Evolutionary conservation across 2,888 invertebrate genomes (phyloP).

Genomic region (Polymixis flavicincta): DNA sequence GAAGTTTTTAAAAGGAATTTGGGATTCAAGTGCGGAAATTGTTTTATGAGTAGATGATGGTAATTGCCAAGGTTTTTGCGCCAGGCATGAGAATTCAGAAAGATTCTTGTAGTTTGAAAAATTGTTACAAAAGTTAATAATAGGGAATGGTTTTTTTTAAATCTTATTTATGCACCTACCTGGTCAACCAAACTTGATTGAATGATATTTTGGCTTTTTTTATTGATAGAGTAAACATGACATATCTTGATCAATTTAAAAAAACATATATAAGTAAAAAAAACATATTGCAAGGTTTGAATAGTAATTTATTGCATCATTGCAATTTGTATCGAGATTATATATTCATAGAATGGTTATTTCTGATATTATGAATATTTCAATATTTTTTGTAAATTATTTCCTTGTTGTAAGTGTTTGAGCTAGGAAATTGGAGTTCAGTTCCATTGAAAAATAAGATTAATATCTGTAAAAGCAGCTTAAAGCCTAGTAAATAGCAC

Average conservation of each 20-base stretch:
- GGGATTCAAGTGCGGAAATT: conserved; percentile 29
- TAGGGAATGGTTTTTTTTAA: background rate
- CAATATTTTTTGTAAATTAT: background rate
- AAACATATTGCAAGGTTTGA: background rate
- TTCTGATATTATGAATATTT: background rate
- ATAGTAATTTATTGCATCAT: conserved; percentile 20
- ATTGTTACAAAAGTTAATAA: background rate
- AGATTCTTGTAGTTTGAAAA: background rate
- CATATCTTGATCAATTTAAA: background rate
- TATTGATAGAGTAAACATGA: background rate
- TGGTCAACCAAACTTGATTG: background rate
- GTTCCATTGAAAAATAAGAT: background rate
- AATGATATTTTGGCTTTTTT: background rate
- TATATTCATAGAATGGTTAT: background rate
- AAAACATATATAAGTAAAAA: background rate
- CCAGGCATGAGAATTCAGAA: background rate
- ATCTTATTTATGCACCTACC: background rate
- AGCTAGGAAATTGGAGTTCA: background rate
- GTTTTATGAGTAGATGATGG: background rate
- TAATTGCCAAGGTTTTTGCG: conserved; percentile 2
- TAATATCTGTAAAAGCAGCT: no score
- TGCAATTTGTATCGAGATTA: conserved; percentile 6
- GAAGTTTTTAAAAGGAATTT: conserved; percentile 10
- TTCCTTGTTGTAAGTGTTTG: background rate
- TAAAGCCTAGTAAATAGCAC: background rate